phyloP scores from a whole-genome alignment of 2,113 vertebrate species.

The Lepisosteus osseus region DNA sequence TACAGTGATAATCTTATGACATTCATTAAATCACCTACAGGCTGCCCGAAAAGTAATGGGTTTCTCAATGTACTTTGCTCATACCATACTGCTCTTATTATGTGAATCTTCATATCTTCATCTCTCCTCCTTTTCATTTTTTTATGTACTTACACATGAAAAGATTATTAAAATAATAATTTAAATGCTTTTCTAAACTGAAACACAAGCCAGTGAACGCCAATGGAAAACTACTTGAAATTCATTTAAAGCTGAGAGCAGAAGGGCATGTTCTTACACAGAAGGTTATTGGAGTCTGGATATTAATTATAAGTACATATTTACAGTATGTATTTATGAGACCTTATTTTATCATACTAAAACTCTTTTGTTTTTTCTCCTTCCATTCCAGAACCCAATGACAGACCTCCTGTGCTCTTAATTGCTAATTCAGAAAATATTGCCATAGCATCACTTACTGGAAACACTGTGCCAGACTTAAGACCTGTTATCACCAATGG shows the following conservation, averaged over 20 bases:
- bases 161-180: too few relatives aligned
- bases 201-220: not conserved
- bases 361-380: conserved; percentile 8
- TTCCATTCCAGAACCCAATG: conserved; percentile 73
- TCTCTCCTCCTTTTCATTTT: not conserved
- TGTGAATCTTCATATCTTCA: not conserved
- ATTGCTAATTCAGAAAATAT: conserved; percentile 75
- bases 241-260: not conserved
- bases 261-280: too few relatives aligned
- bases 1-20: conserved; percentile 34
- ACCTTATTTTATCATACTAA: not conserved
- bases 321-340: too few relatives aligned
- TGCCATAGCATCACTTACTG: conserved; percentile 77
- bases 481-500: conserved; percentile 69
- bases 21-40: conserved; percentile 14
- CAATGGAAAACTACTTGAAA: not conserved
- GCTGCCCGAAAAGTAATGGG: not conserved
- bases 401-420: conserved; percentile 79
- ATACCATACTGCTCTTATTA: not conserved
- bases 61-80: not conserved
- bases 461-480: conserved; percentile 66
- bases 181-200: too few relatives aligned
- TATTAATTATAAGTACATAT: too few relatives aligned
- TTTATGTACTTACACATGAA: too few relatives aligned
- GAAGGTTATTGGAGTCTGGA: too few relatives aligned